phyloP scores from a whole-genome alignment of 2,888 invertebrate genomes.

The Idaea dimidiata region DNA sequence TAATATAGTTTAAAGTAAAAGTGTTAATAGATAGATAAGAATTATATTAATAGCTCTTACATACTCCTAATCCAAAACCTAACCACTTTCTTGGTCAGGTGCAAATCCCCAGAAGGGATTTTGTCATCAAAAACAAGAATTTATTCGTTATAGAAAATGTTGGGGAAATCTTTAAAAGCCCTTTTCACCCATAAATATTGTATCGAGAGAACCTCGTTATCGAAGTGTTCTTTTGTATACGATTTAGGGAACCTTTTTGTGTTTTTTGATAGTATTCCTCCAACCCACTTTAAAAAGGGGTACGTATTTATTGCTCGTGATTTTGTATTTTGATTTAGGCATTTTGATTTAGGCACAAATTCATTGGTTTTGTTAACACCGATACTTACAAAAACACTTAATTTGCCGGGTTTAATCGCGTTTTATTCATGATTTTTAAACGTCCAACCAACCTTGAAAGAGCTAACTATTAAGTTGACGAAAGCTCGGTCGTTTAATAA shows the following conservation, averaged over 20 bases:
- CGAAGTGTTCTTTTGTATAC: neutral
- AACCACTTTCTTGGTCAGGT: neutral
- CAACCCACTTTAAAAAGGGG: neutral
- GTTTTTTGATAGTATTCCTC: neutral
- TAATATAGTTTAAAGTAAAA: no score
- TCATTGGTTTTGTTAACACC: no score
- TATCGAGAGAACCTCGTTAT: conserved; percentile 21
- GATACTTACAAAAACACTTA: no score
- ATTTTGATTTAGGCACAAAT: no score
- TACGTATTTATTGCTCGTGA: neutral
- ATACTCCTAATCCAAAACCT: no score
- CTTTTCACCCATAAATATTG: conserved; percentile 23
- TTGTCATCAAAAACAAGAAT: neutral
- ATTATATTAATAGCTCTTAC: no score
- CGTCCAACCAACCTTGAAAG: no score
- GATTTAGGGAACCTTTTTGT: neutral
- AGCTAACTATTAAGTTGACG: no score
- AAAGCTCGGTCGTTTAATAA: no score
- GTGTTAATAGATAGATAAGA: no score
- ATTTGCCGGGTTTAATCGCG: no score
- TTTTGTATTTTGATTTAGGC: neutral
- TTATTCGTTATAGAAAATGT: conserved; percentile 20
- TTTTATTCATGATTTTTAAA: no score
- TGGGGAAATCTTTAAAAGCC: conserved; percentile 19
- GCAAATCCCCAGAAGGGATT: neutral